phyloP scores from a whole-genome alignment of 2,113 vertebrate species.

The Tylochromis polylepis region DNA sequence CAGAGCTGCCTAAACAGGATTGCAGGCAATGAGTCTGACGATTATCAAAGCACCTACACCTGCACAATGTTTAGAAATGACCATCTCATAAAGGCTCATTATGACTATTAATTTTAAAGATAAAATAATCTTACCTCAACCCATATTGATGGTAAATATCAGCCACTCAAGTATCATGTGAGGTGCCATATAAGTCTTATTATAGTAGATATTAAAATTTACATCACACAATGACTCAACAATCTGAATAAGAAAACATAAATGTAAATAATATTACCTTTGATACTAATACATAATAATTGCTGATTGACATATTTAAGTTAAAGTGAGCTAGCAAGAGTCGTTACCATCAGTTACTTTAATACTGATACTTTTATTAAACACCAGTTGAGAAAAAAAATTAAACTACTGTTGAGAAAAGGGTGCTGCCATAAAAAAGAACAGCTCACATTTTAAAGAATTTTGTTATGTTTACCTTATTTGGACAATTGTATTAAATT shows the following conservation, averaged over 20 bases:
- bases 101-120: not conserved
- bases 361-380: not conserved
- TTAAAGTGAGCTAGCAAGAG: not conserved
- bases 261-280: not conserved
- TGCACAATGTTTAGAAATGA: not conserved
- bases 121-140: not conserved
- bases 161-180: not conserved
- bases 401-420: not conserved
- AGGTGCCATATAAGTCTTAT: not conserved
- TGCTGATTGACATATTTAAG: not conserved
- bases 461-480: not conserved
- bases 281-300: not conserved
- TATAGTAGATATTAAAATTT: not conserved
- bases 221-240: not conserved
- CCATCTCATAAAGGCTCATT: not conserved
- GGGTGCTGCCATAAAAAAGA: not conserved
- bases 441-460: not conserved
- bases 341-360: not conserved
- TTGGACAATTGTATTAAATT: not conserved
- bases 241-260: not conserved
- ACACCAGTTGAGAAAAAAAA: not conserved
- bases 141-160: not conserved
- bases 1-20: constrained; percentile 42
- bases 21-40: not conserved
- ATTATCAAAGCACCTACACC: constrained; percentile 2